phyloP scores from a whole-genome alignment of 2,113 vertebrate genomes.

The Addax nasomaculatus region DNA sequence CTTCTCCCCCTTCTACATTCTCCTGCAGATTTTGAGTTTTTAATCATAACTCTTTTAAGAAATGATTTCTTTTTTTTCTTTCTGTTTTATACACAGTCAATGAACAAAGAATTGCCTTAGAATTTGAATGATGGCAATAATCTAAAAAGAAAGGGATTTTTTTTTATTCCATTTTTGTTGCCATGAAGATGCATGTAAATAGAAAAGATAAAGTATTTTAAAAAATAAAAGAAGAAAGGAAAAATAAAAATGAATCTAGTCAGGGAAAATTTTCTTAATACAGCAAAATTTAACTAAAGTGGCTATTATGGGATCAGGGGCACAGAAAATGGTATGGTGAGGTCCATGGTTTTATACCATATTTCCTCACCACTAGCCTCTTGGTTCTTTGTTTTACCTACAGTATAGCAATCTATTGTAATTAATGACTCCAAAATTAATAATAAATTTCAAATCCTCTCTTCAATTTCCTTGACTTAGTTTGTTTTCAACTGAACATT shows the following conservation, averaged over 20 bases:
- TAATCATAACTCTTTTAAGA: neutral
- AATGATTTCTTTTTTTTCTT: neutral
- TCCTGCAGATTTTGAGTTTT: neutral
- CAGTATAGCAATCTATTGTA: neutral
- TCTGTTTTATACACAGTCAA: neutral
- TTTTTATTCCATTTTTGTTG: neutral
- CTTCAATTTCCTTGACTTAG: neutral
- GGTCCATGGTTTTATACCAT: neutral
- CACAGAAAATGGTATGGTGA: accelerated
- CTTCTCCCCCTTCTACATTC: neutral
- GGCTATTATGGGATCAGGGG: neutral
- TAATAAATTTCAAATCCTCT: neutral
- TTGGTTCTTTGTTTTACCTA: neutral
- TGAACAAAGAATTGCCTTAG: neutral
- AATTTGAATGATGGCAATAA: neutral
- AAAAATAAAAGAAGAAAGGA: neutral
- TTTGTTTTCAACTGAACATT: neutral
- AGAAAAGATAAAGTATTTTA: neutral
- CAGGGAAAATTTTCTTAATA: neutral
- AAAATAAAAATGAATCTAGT: neutral
- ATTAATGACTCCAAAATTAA: neutral
- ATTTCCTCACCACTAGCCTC: neutral
- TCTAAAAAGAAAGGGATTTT: neutral
- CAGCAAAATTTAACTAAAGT: neutral
- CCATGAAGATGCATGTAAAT: neutral